Evolutionary conservation across 1,140 invertebrate genomes (phyloP), one percentile per base, ranked within the genome.

Genomic region (Nylanderia fulva): DNA sequence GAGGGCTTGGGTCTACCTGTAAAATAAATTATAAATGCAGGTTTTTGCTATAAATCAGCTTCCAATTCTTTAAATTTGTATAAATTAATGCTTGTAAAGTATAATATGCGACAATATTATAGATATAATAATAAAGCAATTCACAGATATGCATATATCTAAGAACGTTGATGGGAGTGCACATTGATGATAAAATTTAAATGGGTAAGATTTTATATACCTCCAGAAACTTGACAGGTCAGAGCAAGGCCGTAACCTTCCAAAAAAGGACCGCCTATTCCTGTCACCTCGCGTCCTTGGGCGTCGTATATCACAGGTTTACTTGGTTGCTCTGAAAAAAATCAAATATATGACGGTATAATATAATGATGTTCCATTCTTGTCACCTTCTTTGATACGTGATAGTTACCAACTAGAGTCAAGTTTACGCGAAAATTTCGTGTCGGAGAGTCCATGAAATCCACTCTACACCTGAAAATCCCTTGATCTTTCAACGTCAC

Each of bases 381-480:
- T 42, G 1, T 48, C 21, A 58, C 18, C 21, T 11, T 33, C 56
- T 48, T 68, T 27, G 33, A 29, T 33, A 79, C n/a, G 18, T 45
- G 27, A 82, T 69, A 91, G 96, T 96, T 95, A 98, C 98, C 98
- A 89, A 98, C 96, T 91, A 98, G 96, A 77, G 97, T 98, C 69
- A 98, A 95, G 93, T 98, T 98, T 87, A 98, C 97, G 88, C 96
- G 96, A 90, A 96, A 98, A 93, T 98, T 98, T 86, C 96, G 96
- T 0, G 98, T 98, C 2, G 98, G 98, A 0, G 97, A 97, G 91
- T 98, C 96, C 58, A 97, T 95, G 90, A 98, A 98, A 94, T 98
- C 98, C 36, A 98, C 97, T 83, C 98, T 95, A 92, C 98, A 98
- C 88, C 96, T 96, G 92, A 97, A 98, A 15, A 97, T 93, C 1